Evolutionary conservation across 1,140 invertebrate species (phyloP).

Genomic region (Stegodyphus mimosarum): DNA sequence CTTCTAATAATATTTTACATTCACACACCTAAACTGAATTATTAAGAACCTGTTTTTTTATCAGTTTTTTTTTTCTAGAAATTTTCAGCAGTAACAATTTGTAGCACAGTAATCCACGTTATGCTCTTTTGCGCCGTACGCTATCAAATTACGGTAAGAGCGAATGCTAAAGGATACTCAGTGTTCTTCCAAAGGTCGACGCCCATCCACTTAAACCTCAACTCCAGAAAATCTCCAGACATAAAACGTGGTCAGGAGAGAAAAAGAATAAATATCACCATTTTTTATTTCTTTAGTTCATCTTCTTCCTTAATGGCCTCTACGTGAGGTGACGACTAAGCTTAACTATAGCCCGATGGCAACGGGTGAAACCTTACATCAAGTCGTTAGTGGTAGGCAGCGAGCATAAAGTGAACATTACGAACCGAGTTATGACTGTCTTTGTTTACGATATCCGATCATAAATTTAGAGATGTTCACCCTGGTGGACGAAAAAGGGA

Average conservation of each 20-base stretch:
- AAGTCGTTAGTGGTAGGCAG: conserved; percentile 4
- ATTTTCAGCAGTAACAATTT: no score
- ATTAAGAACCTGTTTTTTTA: no score
- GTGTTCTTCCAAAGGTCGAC: neutral
- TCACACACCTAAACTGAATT: no score
- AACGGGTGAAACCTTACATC: neutral
- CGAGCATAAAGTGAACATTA: conserved; percentile 7
- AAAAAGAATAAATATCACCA: neutral
- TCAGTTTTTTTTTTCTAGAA: no score
- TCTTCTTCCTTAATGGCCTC: neutral
- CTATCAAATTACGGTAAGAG: no score
- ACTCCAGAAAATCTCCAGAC: no score
- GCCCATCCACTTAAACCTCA: neutral
- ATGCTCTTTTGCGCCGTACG: no score
- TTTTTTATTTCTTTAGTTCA: neutral
- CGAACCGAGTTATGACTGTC: neutral
- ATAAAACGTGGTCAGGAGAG: no score
- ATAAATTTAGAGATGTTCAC: neutral
- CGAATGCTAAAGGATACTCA: neutral
- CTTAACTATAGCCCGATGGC: neutral
- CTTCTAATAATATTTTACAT: no score
- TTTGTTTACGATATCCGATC: conserved; percentile 2
- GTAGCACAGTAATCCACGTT: no score
- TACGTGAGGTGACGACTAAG: conserved; percentile 1
- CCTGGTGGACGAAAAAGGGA: neutral